Evolutionary conservation across 2,888 invertebrate genomes (phyloP).

Genomic region (Eupithecia tripunctaria): DNA sequence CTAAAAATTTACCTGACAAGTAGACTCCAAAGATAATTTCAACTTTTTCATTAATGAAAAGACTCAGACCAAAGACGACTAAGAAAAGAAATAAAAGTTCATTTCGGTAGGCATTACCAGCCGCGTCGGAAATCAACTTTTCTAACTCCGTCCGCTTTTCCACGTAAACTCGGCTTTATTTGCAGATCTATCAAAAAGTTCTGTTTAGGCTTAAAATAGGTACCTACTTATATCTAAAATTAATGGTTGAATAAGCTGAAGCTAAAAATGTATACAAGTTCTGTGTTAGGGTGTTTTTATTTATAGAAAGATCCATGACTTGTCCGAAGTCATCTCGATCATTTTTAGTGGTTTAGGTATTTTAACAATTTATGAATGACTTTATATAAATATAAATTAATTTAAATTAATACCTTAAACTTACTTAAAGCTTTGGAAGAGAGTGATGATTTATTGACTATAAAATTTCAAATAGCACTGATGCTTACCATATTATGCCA

Average conservation of each 20-base stretch:
- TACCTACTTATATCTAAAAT: background rate
- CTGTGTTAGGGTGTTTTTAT: background rate
- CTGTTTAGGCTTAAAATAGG: background rate
- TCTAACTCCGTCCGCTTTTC: background rate
- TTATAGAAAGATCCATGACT: background rate
- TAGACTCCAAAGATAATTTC: conserved; percentile 6
- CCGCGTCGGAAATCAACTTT: background rate
- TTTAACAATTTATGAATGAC: background rate
- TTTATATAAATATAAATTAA: no score
- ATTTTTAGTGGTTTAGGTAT: background rate
- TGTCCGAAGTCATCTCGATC: background rate
- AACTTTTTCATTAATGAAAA: conserved; percentile 1
- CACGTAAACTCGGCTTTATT: background rate
- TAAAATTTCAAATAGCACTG: no score
- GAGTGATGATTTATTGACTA: no score
- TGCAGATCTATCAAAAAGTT: conserved; percentile 1
- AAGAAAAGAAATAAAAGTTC: conserved; percentile 2
- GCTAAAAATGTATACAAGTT: background rate
- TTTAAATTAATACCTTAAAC: no score
- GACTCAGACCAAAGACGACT: background rate
- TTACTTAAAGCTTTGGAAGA: no score
- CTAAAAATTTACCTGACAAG: background rate
- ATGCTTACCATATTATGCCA: no score
- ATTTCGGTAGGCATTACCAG: background rate
- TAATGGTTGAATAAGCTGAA: background rate